Evolutionary conservation across 2,113 vertebrate genomes (phyloP), one percentile per base, ranked within the genome.

Genomic region (Trachemys scripta): DNA sequence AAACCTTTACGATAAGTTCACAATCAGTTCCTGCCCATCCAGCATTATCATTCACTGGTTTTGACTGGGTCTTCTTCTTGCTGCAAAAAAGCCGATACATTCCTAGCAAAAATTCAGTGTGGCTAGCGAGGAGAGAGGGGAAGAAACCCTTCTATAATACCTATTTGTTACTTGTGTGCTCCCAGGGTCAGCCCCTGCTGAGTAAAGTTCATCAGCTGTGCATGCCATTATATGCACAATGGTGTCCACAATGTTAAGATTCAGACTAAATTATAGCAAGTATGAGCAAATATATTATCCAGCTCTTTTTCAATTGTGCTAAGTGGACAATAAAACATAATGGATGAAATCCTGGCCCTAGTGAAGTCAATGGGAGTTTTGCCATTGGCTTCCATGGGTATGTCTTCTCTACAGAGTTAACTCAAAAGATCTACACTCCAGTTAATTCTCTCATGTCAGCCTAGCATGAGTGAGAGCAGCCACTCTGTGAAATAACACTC

Each of bases 391-490:
- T 62, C 3, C 59, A 65, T 65, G 57, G 83, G 24, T 9, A 53
- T 50, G 84, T 2, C 29, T 82, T 69, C 0, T 0, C 51, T 0
- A 0, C 35, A 65, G 51, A 50, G n/a, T 45, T 51, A 94, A 1
- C 11, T 92, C 47, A 12, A 81, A 72, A 65, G 3, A 20, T 17
- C 65, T 78, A 22, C 20, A 65, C 5, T 65, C 42, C 50, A 69
- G 9, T 53, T 53, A 19, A 1, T 20, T 1, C 51, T 84, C 59
- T 88, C 19, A 12, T 31, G 2, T 49, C 12, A 75, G 24, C 24
- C 22, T 87, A 3, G 0, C 35, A 8, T 49, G 24, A 27, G 69
- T 53, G 27, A n/a, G 3, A 65, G 10, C 2, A 69, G 17, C 19
- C 4, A 17, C 69, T 42, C 5, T 9, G 72, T 6, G 50, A 47